Conservation (phyloP, 2,113 vertebrate genomes). For the Podarcis raffonei region DNA sequence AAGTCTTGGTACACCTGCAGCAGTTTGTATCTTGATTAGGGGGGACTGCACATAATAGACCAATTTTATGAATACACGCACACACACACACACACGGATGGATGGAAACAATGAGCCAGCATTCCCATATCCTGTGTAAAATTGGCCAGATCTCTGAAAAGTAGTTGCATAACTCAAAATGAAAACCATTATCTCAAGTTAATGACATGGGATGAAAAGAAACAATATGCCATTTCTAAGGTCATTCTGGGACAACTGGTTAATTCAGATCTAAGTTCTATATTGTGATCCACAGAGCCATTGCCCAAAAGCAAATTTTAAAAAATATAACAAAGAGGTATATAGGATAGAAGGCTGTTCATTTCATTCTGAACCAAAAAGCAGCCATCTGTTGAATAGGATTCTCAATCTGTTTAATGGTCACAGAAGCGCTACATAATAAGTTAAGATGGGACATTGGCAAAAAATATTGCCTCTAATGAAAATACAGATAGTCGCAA, state of each 20-base stretch:
- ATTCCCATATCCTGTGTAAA: background rate
- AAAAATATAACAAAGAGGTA: background rate
- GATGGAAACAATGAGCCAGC: background rate
- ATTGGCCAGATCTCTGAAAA: background rate
- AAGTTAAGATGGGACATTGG: background rate
- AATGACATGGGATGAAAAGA: background rate
- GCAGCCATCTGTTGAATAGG: background rate
- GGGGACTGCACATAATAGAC: no score
- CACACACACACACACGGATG: no score
- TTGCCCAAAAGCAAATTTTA: background rate
- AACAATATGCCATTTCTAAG: background rate
- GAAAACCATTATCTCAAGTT: background rate
- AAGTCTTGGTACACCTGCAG: no score
- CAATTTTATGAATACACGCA: no score
- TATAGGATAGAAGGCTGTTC: background rate
- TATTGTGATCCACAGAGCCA: background rate
- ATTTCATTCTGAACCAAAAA: background rate
- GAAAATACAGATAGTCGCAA: background rate
- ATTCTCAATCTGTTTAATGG: background rate
- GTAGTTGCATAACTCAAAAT: background rate
- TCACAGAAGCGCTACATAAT: rapidly evolving
- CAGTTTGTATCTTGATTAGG: no score
- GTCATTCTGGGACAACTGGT: background rate
- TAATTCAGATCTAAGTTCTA: background rate
- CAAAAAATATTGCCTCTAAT: rapidly evolving